phyloP scores from a whole-genome alignment of 2,888 invertebrate species.

The Heteropelma amictum region DNA sequence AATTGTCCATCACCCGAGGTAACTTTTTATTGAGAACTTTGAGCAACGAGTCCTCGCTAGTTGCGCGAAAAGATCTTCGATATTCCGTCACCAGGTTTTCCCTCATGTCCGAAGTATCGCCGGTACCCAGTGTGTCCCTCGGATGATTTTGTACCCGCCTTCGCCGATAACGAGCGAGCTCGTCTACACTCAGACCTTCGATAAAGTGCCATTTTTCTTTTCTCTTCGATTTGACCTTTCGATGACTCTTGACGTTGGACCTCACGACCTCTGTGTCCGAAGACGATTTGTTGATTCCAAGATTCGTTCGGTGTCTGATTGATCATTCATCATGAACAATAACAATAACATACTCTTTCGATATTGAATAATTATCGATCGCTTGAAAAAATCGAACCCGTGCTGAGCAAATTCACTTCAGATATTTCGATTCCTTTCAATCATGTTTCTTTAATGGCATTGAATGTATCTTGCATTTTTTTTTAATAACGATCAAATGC shows the following conservation, averaged over 20 bases:
- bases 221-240: slow-evolving; percentile 52
- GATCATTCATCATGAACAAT: background rate
- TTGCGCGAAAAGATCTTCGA: slow-evolving; percentile 69
- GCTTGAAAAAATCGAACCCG: background rate
- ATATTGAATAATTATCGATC: background rate
- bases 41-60: slow-evolving; percentile 66
- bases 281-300: slow-evolving; percentile 70
- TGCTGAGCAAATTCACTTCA: background rate
- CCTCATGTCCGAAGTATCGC: slow-evolving; percentile 28
- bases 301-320: slow-evolving; percentile 62
- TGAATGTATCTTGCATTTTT: too few species aligned
- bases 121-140: slow-evolving; percentile 67
- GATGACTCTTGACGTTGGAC: slow-evolving; percentile 56
- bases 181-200: slow-evolving; percentile 80
- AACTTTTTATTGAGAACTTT: slow-evolving; percentile 52
- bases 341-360: background rate
- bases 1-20: background rate
- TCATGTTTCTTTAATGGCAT: too few species aligned
- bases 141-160: slow-evolving; percentile 77
- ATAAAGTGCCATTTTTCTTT: slow-evolving; percentile 75
- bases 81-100: slow-evolving; percentile 68
- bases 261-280: slow-evolving; percentile 76
- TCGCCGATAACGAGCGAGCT: slow-evolving; percentile 79
- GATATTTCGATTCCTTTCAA: too few species aligned
- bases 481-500: background rate